These are phyloP conservation scores for Meiosimyza decipiens DNA, from an alignment of 2,888 invertebrate species.

Conservation along the genomic window DNA sequence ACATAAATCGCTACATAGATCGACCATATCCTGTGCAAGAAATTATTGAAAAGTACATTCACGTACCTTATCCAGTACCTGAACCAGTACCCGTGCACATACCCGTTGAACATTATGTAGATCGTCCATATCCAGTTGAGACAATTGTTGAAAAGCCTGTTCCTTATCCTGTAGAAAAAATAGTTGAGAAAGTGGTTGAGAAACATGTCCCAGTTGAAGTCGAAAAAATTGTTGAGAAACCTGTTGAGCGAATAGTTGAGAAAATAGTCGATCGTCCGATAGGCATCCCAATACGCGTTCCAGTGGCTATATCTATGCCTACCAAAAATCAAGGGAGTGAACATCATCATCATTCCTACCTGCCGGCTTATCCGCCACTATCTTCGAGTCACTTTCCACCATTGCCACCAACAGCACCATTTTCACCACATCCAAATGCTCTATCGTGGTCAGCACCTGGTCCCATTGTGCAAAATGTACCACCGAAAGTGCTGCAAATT, in stretches of 20 bases:
- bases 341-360: neutral
- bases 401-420: constrained; percentile 1
- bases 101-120: constrained; percentile 69
- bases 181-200: constrained; percentile 69
- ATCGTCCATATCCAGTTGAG: constrained; percentile 67
- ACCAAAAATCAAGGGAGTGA: constrained; percentile 32
- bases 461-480: constrained; percentile 47
- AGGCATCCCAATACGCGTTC: constrained; percentile 66
- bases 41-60: constrained; percentile 69
- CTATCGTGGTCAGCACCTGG: constrained; percentile 42
- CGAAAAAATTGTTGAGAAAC: constrained; percentile 72
- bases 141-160: constrained; percentile 67
- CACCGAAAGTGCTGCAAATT: constrained; percentile 56
- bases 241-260: constrained; percentile 62
- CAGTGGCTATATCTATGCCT: constrained; percentile 71
- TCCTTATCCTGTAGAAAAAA: constrained; percentile 69
- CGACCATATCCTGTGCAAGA: constrained; percentile 67
- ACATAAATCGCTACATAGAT: constrained; percentile 65
- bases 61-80: constrained; percentile 68
- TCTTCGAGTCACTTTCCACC: neutral
- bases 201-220: constrained; percentile 68
- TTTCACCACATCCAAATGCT: constrained; percentile 49
- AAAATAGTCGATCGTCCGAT: constrained; percentile 65
- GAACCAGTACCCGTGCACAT: constrained; percentile 68
- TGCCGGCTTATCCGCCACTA: neutral